These are phyloP conservation scores for Drosophila insularis DNA, from an alignment of 1,140 invertebrate species.

Conservation along the genomic window DNA sequence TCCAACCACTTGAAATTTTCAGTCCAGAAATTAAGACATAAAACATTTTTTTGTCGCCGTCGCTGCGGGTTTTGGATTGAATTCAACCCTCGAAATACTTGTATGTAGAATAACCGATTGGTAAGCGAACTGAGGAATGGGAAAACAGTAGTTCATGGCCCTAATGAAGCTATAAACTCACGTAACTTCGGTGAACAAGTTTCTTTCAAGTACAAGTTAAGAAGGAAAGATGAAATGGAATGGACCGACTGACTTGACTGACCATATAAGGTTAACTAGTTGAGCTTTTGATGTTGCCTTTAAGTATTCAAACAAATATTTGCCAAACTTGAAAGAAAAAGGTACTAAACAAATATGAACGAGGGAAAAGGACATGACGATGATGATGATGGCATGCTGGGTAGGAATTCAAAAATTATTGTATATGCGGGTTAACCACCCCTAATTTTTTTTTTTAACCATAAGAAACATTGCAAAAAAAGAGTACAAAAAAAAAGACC, in stretches of 20 bases:
- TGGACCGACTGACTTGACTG: constrained; percentile 19
- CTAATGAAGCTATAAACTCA: constrained; percentile 71
- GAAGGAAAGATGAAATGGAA: neutral
- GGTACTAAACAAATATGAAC: constrained; percentile 28
- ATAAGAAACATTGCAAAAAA: constrained; percentile 42
- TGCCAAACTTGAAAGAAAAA: constrained; percentile 45
- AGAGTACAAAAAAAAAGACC: constrained; percentile 53
- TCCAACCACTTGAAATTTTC: constrained; percentile 72
- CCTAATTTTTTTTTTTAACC: constrained; percentile 30
- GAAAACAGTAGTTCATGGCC: neutral
- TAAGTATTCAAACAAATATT: constrained; percentile 73
- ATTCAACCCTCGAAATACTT: constrained; percentile 42
- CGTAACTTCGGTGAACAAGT: constrained; percentile 56
- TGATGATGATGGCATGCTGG: constrained; percentile 1
- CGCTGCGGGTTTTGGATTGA: constrained; percentile 5
- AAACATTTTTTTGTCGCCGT: constrained; percentile 43
- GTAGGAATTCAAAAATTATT: constrained; percentile 47
- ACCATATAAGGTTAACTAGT: constrained; percentile 61
- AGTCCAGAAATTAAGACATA: constrained; percentile 73
- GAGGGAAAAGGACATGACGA: constrained; percentile 27
- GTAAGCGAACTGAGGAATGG: neutral
- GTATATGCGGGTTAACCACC: constrained; percentile 65
- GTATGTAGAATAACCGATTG: neutral
- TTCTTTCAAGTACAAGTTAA: constrained; percentile 33
- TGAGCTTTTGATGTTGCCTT: constrained; percentile 61